Evolutionary conservation across 2,888 invertebrate genomes (phyloP).

Genomic region (Philaethria dido): DNA sequence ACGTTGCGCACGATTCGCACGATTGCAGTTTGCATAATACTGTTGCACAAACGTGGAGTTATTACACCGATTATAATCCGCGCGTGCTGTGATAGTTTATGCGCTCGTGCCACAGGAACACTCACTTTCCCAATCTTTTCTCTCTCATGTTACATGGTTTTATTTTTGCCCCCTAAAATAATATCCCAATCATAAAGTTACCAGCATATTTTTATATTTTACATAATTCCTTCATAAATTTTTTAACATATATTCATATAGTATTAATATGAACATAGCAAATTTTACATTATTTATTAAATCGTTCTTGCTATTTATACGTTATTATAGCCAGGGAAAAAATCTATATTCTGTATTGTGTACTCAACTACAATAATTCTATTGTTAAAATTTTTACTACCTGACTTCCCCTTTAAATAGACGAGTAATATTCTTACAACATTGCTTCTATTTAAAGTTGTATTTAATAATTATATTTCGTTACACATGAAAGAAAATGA

Average conservation of each 20-base stretch:
- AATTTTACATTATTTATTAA: neutral
- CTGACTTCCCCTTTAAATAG: conserved; percentile 22
- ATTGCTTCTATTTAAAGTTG: neutral
- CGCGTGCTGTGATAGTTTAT: conserved; percentile 72
- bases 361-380: conserved; percentile 27
- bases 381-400: conserved; percentile 33
- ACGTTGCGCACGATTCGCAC: conserved; percentile 69
- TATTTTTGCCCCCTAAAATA: too few species aligned
- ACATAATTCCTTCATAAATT: too few species aligned
- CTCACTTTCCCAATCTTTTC: conserved; percentile 69
- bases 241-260: too few species aligned
- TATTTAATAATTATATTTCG: conserved; percentile 7
- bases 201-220: too few species aligned
- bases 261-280: neutral
- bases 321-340: conserved; percentile 23
- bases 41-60: conserved; percentile 73
- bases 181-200: too few species aligned
- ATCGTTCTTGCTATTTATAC: conserved; percentile 17
- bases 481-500: conserved; percentile 23
- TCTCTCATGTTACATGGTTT: conserved; percentile 48
- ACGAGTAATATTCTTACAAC: neutral
- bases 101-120: conserved; percentile 63
- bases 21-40: conserved; percentile 75
- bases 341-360: conserved; percentile 27
- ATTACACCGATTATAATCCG: conserved; percentile 74